A percentile compares a stretch with the other conserved stretches of the same genome.
These are phyloP conservation scores for Puma concolor DNA, from an alignment of 2,113 vertebrate species.

Conservation along the genomic window DNA sequence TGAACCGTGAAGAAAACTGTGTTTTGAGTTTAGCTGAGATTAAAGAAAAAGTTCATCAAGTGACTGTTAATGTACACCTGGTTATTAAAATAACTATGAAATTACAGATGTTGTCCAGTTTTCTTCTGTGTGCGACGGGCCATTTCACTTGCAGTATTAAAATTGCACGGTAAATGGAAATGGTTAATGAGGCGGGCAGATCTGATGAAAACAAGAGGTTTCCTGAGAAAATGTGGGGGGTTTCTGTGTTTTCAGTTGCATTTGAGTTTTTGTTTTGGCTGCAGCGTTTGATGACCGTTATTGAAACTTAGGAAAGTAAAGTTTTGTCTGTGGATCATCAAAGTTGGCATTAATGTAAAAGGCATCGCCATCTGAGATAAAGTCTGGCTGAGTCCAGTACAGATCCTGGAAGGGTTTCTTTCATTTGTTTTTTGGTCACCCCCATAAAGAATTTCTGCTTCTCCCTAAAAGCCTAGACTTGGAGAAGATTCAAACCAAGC, in stretches of 20 bases:
- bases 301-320: not conserved
- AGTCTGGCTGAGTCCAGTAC: not conserved
- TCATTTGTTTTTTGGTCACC: not conserved
- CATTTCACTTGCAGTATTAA: not conserved
- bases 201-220: not conserved
- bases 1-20: conserved; percentile 79
- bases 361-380: not conserved
- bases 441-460: not conserved
- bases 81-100: conserved; percentile 81
- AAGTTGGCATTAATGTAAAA: not conserved
- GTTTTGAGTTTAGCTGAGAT: conserved; percentile 80
- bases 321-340: not conserved
- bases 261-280: not conserved
- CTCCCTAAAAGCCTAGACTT: not conserved
- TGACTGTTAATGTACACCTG: conserved; percentile 82
- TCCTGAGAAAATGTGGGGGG: not conserved
- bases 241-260: not conserved
- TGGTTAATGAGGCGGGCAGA: not conserved
- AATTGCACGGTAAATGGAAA: fast-evolving
- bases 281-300: not conserved
- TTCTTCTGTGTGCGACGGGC: not conserved
- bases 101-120: not conserved
- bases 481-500: not conserved
- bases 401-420: not conserved
- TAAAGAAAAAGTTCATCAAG: conserved; percentile 67